Conservation (phyloP, 2,797 vertebrate genomes). For the Lateolabrax maculatus region DNA sequence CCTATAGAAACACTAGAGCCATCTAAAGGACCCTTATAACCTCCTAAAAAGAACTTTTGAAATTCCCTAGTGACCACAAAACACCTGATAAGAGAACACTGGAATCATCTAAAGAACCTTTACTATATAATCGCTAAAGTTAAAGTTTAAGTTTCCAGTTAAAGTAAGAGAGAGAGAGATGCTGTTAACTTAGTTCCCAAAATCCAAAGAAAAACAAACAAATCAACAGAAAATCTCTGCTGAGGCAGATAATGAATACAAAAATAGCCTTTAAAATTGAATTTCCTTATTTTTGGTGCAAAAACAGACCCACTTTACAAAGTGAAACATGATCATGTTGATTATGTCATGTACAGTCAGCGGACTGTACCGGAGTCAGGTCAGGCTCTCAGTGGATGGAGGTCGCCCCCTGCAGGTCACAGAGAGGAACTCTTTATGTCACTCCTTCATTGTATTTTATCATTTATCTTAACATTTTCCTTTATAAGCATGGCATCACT, state of each 20-base stretch:
- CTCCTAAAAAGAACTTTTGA: neutral
- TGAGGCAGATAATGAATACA: neutral
- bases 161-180: no score
- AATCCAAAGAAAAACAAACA: no score
- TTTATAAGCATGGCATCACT: neutral
- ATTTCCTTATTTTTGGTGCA: neutral
- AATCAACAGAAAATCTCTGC: no score
- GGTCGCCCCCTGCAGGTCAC: slow-evolving; percentile 15
- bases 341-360: neutral
- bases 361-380: neutral
- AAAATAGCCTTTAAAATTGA: neutral
- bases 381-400: neutral
- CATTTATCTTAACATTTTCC: neutral
- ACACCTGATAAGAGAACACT: neutral
- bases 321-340: no score
- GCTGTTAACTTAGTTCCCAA: no score
- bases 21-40: neutral
- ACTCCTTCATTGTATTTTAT: neutral
- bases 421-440: neutral
- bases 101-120: no score
- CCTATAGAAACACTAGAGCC: neutral
- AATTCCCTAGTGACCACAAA: neutral
- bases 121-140: no score
- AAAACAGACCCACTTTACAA: neutral
- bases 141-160: no score